A percentile compares a stretch with the other conserved stretches of the same genome.
Conservation (phyloP, 2,888 invertebrate species). For the Andrena minutula region DNA sequence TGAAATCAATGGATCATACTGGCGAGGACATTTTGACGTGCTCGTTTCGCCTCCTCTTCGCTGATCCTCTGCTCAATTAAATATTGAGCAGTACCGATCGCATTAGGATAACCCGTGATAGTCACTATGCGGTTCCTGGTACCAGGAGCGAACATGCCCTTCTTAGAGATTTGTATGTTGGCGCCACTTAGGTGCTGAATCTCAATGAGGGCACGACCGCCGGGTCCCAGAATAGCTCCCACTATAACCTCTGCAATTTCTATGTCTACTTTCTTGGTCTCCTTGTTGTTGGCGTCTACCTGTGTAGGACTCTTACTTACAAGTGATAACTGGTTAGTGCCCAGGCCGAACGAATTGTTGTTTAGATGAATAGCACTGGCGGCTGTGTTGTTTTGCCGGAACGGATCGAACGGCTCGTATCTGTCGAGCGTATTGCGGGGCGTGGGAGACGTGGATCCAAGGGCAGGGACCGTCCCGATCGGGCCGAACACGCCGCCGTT, state of each 20-base stretch:
- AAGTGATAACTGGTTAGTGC: slow-evolving; percentile 90
- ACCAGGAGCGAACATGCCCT: slow-evolving; percentile 98
- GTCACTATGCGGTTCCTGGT: slow-evolving; percentile 99
- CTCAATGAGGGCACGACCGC: slow-evolving; percentile 98
- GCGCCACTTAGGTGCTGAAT: slow-evolving; percentile 99
- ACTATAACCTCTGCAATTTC: slow-evolving; percentile 98
- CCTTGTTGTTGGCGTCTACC: slow-evolving; percentile 91
- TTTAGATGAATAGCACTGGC: slow-evolving; percentile 92
- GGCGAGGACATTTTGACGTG: slow-evolving; percentile 94
- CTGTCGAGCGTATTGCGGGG: slow-evolving; percentile 90
- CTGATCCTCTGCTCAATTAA: slow-evolving; percentile 98
- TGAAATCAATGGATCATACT: slow-evolving; percentile 89
- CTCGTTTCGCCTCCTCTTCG: slow-evolving; percentile 98
- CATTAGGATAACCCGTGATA: slow-evolving; percentile 95
- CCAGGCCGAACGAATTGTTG: slow-evolving; percentile 95
- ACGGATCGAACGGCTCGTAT: slow-evolving; percentile 91
- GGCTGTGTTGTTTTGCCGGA: slow-evolving; percentile 91
- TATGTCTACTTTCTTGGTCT: slow-evolving; percentile 93
- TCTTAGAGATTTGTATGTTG: slow-evolving; percentile 99
- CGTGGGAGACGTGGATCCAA: slow-evolving; percentile 89
- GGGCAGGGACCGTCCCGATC: slow-evolving; percentile 88
- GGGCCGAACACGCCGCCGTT: slow-evolving; percentile 92
- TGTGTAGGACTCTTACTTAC: slow-evolving; percentile 94
- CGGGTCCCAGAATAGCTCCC: slow-evolving; percentile 98
- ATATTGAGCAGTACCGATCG: slow-evolving; percentile 96